Evolutionary conservation across 2,113 vertebrate species (phyloP).

Genomic region (Echinops telfairi): DNA sequence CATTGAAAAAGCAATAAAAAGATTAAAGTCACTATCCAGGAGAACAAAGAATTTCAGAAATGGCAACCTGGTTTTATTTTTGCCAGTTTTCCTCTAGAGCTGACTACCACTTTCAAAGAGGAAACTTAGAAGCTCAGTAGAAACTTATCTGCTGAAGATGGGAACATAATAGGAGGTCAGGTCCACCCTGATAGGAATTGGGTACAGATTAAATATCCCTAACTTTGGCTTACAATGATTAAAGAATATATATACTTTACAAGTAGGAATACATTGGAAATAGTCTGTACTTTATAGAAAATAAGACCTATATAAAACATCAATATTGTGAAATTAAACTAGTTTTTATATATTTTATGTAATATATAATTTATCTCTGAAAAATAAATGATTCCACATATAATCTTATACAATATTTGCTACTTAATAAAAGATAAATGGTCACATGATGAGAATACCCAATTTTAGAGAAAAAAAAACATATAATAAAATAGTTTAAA

Average conservation of each 20-base stretch:
- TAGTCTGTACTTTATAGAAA: background rate
- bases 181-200: background rate
- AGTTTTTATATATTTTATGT: no score
- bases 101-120: no score
- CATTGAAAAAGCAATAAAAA: no score
- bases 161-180: background rate
- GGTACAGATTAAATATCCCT: background rate
- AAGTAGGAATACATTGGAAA: background rate
- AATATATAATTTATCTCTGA: background rate
- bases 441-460: background rate
- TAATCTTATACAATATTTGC: background rate
- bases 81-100: no score
- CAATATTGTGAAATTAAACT: background rate
- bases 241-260: background rate
- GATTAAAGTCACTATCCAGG: no score
- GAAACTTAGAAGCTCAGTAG: no score
- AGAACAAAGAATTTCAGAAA: no score
- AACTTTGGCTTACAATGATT: background rate
- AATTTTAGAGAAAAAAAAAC: slow-evolving; percentile 1
- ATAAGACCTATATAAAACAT: background rate
- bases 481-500: background rate
- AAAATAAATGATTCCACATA: background rate
- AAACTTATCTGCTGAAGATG: no score
- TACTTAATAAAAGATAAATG: background rate
- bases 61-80: no score